Evolutionary conservation across 2,797 vertebrate species (phyloP).

Genomic region (Poeciliopsis paucimaculata): DNA sequence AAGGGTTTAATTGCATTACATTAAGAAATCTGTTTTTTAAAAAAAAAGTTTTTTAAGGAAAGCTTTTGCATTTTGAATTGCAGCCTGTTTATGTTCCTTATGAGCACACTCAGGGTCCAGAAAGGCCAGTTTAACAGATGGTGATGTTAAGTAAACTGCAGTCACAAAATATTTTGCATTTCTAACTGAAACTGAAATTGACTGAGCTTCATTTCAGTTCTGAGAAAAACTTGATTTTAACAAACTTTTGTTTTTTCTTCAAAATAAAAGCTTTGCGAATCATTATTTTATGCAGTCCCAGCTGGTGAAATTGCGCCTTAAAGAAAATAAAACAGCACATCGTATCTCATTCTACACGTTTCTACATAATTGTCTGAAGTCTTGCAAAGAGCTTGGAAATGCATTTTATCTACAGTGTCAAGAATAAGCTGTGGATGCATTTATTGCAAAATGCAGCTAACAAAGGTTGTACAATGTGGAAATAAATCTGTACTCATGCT

Average conservation of each 20-base stretch:
- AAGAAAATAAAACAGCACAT: constrained; percentile 47
- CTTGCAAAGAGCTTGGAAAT: constrained; percentile 37
- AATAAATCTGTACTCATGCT: constrained; percentile 36
- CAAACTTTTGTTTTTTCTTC: constrained; percentile 2
- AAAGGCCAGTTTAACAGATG: constrained; percentile 22
- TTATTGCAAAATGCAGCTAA: constrained; percentile 19
- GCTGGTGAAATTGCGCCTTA: constrained; percentile 23
- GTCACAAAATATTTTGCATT: constrained; percentile 11
- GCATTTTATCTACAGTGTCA: constrained; percentile 8
- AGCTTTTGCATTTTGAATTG: constrained; percentile 10
- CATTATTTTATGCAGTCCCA: constrained; percentile 36
- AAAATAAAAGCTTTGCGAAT: constrained; percentile 39
- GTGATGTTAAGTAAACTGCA: constrained; percentile 11
- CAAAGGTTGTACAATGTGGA: constrained; percentile 21
- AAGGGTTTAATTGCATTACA: background rate
- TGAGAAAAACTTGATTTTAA: background rate
- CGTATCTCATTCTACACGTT: constrained; percentile 20
- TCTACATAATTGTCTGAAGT: constrained; percentile 43
- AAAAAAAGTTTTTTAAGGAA: background rate
- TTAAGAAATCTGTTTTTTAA: no score
- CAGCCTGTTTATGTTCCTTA: constrained; percentile 8
- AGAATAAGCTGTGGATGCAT: constrained; percentile 17
- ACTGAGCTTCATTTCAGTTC: background rate
- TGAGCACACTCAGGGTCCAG: constrained; percentile 3
- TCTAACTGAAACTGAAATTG: constrained; percentile 30